Percentiles rank a stretch among this genome's conserved stretches.
Conservation (phyloP, 1,140 invertebrate genomes). For the Meloidogyne exigua region DNA sequence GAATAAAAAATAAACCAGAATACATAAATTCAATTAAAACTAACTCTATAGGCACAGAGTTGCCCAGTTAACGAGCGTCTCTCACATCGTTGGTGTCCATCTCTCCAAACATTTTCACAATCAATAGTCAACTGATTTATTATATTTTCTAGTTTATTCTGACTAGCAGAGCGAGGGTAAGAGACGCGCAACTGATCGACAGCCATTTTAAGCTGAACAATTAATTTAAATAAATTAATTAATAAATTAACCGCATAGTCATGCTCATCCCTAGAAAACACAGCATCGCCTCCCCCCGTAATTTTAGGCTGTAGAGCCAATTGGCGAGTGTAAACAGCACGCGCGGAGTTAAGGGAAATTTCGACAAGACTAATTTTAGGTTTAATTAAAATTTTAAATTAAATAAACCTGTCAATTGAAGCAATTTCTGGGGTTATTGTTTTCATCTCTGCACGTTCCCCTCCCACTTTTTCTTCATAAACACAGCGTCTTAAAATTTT, state of each 20-base stretch:
- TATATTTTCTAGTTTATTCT: background rate
- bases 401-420: slow-evolving; percentile 12
- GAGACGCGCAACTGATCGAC: background rate
- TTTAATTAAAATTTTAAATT: background rate
- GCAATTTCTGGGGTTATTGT: slow-evolving; percentile 15
- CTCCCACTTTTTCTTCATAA: slow-evolving; percentile 12
- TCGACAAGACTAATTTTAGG: slow-evolving; percentile 9
- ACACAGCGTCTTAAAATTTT: slow-evolving; percentile 6
- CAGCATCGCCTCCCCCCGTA: background rate
- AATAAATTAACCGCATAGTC: slow-evolving; percentile 16
- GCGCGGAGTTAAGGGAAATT: background rate
- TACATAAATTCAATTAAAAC: background rate
- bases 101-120: slow-evolving; percentile 26
- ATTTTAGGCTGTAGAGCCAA: slow-evolving; percentile 13
- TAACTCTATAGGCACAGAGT: slow-evolving; percentile 6
- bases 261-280: slow-evolving; percentile 21
- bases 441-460: background rate
- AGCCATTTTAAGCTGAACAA: slow-evolving; percentile 25
- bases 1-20: slow-evolving; percentile 9
- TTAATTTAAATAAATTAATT: background rate
- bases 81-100: slow-evolving; percentile 37
- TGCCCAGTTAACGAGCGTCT: slow-evolving; percentile 23
- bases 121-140: slow-evolving; percentile 1
- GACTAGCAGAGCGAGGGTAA: slow-evolving; percentile 5
- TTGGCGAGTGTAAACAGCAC: background rate